phyloP scores from a whole-genome alignment of 2,113 vertebrate genomes.

The Dasyornis broadbenti region DNA sequence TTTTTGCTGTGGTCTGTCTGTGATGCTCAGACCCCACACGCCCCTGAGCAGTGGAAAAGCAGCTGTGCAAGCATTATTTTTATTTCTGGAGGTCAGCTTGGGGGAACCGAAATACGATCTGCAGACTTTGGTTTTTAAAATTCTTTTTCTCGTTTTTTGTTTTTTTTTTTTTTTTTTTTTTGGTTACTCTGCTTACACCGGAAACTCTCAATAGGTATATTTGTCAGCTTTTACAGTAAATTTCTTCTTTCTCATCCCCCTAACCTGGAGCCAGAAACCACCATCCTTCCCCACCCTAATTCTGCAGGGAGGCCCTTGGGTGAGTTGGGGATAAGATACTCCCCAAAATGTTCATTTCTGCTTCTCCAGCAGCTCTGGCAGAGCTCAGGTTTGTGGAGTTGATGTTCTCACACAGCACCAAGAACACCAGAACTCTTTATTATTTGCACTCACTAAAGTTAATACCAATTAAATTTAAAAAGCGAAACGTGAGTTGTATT shows the following conservation, averaged over 20 bases:
- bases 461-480: background rate
- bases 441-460: background rate
- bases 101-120: constrained; percentile 70
- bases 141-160: constrained; percentile 1
- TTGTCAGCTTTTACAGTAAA: constrained; percentile 66
- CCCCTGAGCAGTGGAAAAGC: constrained; percentile 28
- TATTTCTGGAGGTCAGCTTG: constrained; percentile 56
- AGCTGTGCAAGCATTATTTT: constrained; percentile 69
- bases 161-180: background rate
- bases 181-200: constrained; percentile 60
- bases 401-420: background rate
- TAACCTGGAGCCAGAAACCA: constrained; percentile 46
- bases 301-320: background rate
- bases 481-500: background rate
- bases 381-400: background rate
- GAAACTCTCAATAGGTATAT: constrained; percentile 61
- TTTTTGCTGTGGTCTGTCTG: background rate
- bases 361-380: background rate
- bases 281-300: constrained; percentile 33
- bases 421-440: background rate
- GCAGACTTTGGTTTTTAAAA: constrained; percentile 52
- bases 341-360: background rate
- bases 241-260: constrained; percentile 9
- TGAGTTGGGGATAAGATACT: background rate
- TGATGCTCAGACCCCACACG: background rate